phyloP scores from a whole-genome alignment of 2,888 invertebrate species.

The Atherix ibis region DNA sequence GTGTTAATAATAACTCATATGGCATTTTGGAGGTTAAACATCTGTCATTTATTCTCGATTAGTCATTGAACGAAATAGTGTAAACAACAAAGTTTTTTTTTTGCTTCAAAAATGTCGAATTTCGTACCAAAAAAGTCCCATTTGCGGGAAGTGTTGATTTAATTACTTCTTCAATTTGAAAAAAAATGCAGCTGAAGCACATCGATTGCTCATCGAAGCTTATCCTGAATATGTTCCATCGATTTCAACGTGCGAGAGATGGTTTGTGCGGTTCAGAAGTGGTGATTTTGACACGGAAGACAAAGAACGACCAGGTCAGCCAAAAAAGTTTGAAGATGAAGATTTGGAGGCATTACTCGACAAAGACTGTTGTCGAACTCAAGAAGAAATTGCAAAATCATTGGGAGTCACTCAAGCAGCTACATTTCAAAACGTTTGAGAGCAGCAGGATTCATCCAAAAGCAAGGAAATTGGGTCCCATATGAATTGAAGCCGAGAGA shows the following conservation, averaged over 20 bases:
- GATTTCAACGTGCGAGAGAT: neutral
- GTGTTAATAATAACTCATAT: no score
- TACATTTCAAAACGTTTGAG: no score
- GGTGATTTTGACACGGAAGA: neutral
- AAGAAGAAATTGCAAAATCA: neutral
- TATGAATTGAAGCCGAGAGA: no score
- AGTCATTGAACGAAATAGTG: no score
- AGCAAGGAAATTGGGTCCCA: no score
- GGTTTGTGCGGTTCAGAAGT: neutral
- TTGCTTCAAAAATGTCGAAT: slow-evolving; percentile 4
- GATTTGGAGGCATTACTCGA: neutral
- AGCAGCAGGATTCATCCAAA: no score
- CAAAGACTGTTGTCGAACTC: neutral
- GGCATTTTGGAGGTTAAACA: no score
- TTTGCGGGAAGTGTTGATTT: slow-evolving; percentile 1
- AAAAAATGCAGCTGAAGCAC: neutral
- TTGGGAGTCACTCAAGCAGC: no score
- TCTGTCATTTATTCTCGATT: no score
- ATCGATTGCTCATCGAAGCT: neutral
- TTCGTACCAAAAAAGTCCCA: neutral
- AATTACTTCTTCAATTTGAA: neutral
- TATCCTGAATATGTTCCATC: neutral
- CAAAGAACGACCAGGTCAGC: neutral
- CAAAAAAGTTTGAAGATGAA: no score
- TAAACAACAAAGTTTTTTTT: no score